phyloP scores from a whole-genome alignment of 2,888 invertebrate genomes.

The Oscheius sp. region DNA sequence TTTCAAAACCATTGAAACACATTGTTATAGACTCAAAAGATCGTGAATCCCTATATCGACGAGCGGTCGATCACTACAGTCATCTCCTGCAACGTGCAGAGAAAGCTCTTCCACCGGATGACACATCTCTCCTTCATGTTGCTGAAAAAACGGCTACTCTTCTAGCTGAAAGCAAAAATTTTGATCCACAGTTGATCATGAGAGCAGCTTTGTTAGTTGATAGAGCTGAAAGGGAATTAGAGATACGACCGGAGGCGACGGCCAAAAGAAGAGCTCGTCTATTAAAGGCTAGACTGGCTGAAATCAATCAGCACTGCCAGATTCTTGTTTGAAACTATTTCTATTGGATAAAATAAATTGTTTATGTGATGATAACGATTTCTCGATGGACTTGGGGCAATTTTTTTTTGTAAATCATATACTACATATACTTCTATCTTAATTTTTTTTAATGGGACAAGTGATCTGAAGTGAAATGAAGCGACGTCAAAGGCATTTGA shows the following conservation, averaged over 20 bases:
- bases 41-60: not conserved
- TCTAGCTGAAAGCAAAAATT: constrained; percentile 23
- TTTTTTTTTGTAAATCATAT: too few species aligned
- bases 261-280: not conserved
- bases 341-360: too few species aligned
- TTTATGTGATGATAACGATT: too few species aligned
- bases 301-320: constrained; percentile 20
- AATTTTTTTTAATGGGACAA: too few species aligned
- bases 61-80: constrained; percentile 20
- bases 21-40: not conserved
- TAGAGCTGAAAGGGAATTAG: constrained; percentile 18
- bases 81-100: constrained; percentile 16
- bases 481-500: too few species aligned
- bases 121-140: constrained; percentile 20
- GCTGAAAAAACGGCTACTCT: constrained; percentile 24
- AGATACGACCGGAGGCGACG: constrained; percentile 9
- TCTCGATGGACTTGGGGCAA: too few species aligned
- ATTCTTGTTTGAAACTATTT: constrained; percentile 17
- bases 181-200: constrained; percentile 22
- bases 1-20: not conserved
- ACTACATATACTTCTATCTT: too few species aligned
- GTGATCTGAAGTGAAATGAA: too few species aligned
- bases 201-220: constrained; percentile 21
- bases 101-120: constrained; percentile 16
- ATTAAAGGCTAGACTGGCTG: constrained; percentile 13